Evolutionary conservation across 2,797 vertebrate species (phyloP).

Genomic region (Rhabdomys pumilio): DNA sequence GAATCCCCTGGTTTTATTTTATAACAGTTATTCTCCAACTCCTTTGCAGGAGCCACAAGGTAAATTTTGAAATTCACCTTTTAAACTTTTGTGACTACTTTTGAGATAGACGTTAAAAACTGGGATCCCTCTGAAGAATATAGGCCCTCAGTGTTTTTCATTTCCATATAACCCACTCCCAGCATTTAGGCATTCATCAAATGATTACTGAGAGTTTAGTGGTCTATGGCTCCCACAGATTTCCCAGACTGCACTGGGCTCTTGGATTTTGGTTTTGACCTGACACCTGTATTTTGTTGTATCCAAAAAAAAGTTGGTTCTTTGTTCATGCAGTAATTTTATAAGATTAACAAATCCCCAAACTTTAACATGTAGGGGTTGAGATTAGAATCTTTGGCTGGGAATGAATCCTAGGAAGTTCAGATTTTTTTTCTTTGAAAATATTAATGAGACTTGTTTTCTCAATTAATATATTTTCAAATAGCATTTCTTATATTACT

Average conservation of each 20-base stretch:
- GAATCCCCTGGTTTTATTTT: background rate
- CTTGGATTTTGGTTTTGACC: background rate
- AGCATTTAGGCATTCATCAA: background rate
- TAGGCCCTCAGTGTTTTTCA: background rate
- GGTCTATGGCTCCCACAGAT: background rate
- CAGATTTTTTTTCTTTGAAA: background rate
- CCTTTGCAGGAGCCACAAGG: background rate
- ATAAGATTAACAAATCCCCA: background rate
- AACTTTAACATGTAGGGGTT: background rate
- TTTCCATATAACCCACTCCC: background rate
- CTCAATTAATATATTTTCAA: constrained; percentile 11
- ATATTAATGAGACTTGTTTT: background rate
- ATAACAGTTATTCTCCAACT: background rate
- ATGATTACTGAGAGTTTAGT: background rate
- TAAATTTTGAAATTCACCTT: background rate
- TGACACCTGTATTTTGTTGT: background rate
- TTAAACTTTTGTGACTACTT: background rate
- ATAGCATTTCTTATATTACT: background rate
- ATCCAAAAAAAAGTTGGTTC: background rate
- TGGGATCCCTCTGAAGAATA: background rate
- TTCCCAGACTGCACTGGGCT: background rate
- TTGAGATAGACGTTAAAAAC: background rate
- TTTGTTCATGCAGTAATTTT: background rate
- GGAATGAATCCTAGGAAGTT: background rate
- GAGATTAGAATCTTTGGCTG: background rate